Conservation (phyloP, 37 sponge, comb jelly and placozoan species). For the Beroe forskalii region DNA sequence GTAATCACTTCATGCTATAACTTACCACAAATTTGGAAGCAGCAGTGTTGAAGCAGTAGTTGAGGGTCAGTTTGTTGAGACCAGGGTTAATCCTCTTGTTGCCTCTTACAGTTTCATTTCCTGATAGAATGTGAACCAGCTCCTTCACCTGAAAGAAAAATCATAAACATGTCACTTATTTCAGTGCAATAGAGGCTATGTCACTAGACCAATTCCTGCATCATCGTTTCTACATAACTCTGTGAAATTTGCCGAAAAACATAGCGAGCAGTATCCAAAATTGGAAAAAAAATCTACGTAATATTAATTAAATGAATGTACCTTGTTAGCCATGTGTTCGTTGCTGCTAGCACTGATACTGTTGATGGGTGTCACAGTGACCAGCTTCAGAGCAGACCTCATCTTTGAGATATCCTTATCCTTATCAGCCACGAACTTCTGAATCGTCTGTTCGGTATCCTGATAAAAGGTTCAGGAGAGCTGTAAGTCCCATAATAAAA, state of each 20-base stretch:
- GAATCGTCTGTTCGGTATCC: not conserved
- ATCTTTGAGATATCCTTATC: slow-evolving; percentile 16
- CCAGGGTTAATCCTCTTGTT: not conserved
- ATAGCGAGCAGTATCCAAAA: too few species aligned
- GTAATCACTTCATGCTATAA: too few species aligned
- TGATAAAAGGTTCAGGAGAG: not conserved
- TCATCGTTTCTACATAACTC: too few species aligned
- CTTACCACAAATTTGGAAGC: slow-evolving; percentile 61
- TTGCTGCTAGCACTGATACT: slow-evolving; percentile 62
- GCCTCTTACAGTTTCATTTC: not conserved
- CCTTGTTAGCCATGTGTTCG: slow-evolving; percentile 62
- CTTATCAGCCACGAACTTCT: slow-evolving; percentile 20
- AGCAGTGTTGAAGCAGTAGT: slow-evolving; percentile 29
- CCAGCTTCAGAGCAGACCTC: slow-evolving; percentile 50
- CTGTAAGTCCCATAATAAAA: too few species aligned
- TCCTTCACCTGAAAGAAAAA: slow-evolving; percentile 58
- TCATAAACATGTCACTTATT: too few species aligned
- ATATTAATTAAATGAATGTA: too few species aligned
- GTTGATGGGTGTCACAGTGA: slow-evolving; percentile 60
- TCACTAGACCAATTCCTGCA: too few species aligned
- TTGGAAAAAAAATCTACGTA: too few species aligned
- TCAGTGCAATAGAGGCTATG: too few species aligned
- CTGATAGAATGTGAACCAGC: not conserved
- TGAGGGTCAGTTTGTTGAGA: slow-evolving; percentile 7
- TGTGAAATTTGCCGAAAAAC: too few species aligned